Base-by-base conservation (phyloP, 1,140 invertebrate genomes). In the Apocrypta bakeri region DNA sequence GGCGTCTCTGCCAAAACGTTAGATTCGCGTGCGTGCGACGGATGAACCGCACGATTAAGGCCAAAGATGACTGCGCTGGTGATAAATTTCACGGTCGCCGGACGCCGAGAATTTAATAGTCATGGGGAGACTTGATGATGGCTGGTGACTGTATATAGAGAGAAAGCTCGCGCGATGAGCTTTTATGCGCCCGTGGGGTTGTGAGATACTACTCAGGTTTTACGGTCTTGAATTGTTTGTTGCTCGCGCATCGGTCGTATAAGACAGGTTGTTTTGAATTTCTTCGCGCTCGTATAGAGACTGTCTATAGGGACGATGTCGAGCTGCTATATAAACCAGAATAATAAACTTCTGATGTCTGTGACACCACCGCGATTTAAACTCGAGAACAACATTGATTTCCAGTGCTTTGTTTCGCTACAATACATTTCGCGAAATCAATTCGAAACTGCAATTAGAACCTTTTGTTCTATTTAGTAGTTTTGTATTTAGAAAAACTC, bases 1-100 rank as follows among this genome's bases (percentile, higher is more conserved):
- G 17, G 31, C 11, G 61, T n/a, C 24, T 37, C 31, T 78, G 61
- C 61, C 61, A 78, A 78, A 78, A 78, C 33, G 75, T 78, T 24
- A 27, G 31, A 21, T 68, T 42, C 29, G 61, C 21, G 29, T 66
- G 75, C 37, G 12, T 42, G 17, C 4, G 42, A 25, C 25, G 24
- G 29, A 71, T 33, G 31, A 31, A 31, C 69, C 69, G 17, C 69
- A 17, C 71, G 71, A 73, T 75, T 61, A 61, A 29, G 42, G 33
- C n/a, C 1, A 12, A 24, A 69, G 68, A 69, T 69, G 63, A 66
- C 63, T 29, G 21, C 48, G 21, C 48, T 6, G 2, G 68, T 31
- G 11, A 31, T 69, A 69, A 33, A 69, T 69, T 69, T 69, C 68
- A 69, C 14, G 66, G 68, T 69, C 68, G 17, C 12, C 68, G 68